phyloP scores from a whole-genome alignment of 2,113 vertebrate species.

The Empidonax traillii region DNA sequence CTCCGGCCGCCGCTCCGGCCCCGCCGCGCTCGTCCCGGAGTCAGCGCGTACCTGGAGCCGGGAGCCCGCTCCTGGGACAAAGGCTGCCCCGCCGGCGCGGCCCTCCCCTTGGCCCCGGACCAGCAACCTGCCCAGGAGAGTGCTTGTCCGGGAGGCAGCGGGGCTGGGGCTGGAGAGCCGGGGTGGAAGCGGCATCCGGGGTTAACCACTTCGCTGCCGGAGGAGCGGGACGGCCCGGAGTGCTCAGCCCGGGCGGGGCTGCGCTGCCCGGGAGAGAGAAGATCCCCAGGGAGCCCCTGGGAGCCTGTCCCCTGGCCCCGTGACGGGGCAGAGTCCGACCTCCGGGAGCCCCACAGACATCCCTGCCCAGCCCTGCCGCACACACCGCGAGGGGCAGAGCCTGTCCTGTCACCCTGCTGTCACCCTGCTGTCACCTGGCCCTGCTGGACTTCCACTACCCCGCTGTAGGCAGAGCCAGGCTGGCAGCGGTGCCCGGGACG shows the following conservation, averaged over 20 bases:
- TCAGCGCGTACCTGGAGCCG: background rate
- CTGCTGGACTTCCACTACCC: background rate
- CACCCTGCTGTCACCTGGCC: background rate
- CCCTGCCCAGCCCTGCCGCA: background rate
- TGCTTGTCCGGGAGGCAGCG: background rate
- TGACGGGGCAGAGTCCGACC: background rate
- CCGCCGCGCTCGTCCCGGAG: background rate
- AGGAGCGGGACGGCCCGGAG: background rate
- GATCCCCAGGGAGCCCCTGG: background rate
- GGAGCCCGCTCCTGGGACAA: background rate
- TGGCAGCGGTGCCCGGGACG: background rate
- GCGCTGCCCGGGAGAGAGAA: background rate
- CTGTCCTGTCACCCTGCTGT: background rate
- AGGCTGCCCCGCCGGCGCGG: background rate
- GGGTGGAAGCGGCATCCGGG: background rate
- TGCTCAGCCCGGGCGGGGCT: accelerated
- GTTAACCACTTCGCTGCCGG: slow-evolving; percentile 16
- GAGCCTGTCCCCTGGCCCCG: background rate
- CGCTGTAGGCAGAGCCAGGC: background rate
- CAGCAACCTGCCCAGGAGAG: slow-evolving; percentile 50
- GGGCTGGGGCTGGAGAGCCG: background rate
- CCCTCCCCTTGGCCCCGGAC: slow-evolving; percentile 54
- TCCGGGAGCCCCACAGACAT: background rate
- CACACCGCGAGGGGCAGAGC: background rate
- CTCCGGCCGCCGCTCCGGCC: background rate